Evolutionary conservation across 1,140 invertebrate genomes (phyloP), one percentile per base, ranked within the genome.

Genomic region (Lepidurus apus): DNA sequence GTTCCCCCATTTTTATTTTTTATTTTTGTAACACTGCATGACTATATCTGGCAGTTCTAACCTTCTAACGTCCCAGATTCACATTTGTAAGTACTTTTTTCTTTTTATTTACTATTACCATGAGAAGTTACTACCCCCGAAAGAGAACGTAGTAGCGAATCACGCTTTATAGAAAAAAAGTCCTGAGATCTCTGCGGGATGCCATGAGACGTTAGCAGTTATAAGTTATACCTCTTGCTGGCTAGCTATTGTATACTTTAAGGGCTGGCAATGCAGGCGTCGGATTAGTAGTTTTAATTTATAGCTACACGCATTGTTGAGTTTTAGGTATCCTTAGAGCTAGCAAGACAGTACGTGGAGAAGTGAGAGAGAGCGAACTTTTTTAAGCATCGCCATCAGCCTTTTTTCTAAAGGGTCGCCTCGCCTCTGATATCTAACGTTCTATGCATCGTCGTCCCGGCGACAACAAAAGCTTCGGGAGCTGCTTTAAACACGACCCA

Each of bases 381-480:
- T 21, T 65, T 65, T 65, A 13, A n/a, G 17, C 21, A 13, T 17
- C 17, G 10, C 45, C 45, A 11, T 65, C 21, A n/a, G 1, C 8
- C 17, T 65, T 65, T 65, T 65, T 65, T 65, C 21, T 65, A n/a
- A 65, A 65, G 13, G 45, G 10, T 65, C 13, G 17, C 53, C 53
- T 21, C 53, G 21, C 53, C 53, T n/a, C 6, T 17, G 53, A 65
- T 65, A 65, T 65, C 53, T 65, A 65, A 65, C 34, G 53, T 21
- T 65, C 13, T 65, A 9, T 65, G 53, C 17, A 65, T 65, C 8
- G 53, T 65, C 53, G 53, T 65, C n/a, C 17, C 21, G 45, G 45
- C 17, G 53, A 65, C 53, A 65, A 65, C 53, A 65, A 65, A 65
- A 65, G 53, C 53, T 65, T 65, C 53, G n/a, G 53, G 53, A 65